Evolutionary conservation across 2,888 invertebrate genomes (phyloP), one percentile per base, ranked within the genome.

Genomic region (Spialia ferax): DNA sequence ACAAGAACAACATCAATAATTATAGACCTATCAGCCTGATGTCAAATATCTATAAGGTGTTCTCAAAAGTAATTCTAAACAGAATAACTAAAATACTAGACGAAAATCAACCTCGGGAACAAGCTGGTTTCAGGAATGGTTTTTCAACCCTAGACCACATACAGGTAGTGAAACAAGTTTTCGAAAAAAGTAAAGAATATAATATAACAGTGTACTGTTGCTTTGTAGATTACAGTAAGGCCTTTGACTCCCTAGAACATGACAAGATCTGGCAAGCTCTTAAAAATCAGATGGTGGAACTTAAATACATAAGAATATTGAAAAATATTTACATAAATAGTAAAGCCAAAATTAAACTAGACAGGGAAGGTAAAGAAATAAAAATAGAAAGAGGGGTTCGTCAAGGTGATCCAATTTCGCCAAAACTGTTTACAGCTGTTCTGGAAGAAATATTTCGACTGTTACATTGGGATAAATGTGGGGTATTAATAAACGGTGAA

Each of bases 131-230:
- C 13, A 42, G 67, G 0, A 64, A 56, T 38, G 15, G 20, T 0
- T 71, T 61, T 20, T 69, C 71, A 32, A 71, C 63, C 18, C 22
- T 64, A 38, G 63, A 67, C 20, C 67, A 67, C 42, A 67, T 70
- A 10, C 61, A 70, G 11, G 32, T 8, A 48, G 26, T 68, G 0
- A 65, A 60, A 64, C 67, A 70, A 52, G 11, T 67, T 29, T 61
- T 68, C 35, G 67, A 67, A 52, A 70, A 70, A 15, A 48, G 10
- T 10, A 64, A 64, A 20, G 61, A 64, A 35, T 68, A 61, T 13
- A 8, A 22, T 13, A 56, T 38, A 22, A 68, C 48, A 2, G 0
- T 48, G 20, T 50, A 50, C 22, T 22, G 20, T 1, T 50, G 48
- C 11, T 50, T 50, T 22, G 1, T 70, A 56, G 70, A 70, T 32